Evolutionary conservation across 1,140 invertebrate genomes (phyloP).

Genomic region (Pararge aegeria): DNA sequence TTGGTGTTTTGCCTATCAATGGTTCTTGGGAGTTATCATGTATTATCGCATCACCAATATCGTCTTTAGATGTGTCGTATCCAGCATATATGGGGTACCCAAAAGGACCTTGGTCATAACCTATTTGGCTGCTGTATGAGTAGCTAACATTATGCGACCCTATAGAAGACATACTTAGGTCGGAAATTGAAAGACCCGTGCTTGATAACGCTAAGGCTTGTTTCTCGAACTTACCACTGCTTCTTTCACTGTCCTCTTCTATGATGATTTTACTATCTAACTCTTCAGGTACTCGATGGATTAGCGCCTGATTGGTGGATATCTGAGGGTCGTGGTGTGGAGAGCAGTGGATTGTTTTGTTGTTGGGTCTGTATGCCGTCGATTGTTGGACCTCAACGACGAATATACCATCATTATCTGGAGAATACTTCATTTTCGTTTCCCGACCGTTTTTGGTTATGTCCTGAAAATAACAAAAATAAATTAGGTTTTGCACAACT

Average conservation of each 20-base stretch:
- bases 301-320: conserved; percentile 80
- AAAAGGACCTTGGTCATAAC: conserved; percentile 86
- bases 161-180: conserved; percentile 85
- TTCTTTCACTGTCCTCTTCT: conserved; percentile 74
- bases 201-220: conserved; percentile 78
- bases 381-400: conserved; percentile 86
- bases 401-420: conserved; percentile 87
- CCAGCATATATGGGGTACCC: conserved; percentile 83
- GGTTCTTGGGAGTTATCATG: conserved; percentile 71
- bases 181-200: conserved; percentile 88
- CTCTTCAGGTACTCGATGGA: conserved; percentile 77
- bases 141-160: conserved; percentile 86
- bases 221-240: conserved; percentile 56
- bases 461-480: conserved; percentile 76
- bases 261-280: conserved; percentile 63
- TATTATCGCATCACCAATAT: conserved; percentile 64
- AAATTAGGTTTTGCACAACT: background rate
- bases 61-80: conserved; percentile 80
- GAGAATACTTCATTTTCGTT: conserved; percentile 85
- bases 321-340: conserved; percentile 65
- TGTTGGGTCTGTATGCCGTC: conserved; percentile 64
- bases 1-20: conserved; percentile 70
- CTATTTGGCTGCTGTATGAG: conserved; percentile 87
- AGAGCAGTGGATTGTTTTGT: conserved; percentile 52
- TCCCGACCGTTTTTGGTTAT: conserved; percentile 83